Evolutionary conservation across 2,113 vertebrate species (phyloP), one percentile per base, ranked within the genome.

Genomic region (Halichoerus grypus): DNA sequence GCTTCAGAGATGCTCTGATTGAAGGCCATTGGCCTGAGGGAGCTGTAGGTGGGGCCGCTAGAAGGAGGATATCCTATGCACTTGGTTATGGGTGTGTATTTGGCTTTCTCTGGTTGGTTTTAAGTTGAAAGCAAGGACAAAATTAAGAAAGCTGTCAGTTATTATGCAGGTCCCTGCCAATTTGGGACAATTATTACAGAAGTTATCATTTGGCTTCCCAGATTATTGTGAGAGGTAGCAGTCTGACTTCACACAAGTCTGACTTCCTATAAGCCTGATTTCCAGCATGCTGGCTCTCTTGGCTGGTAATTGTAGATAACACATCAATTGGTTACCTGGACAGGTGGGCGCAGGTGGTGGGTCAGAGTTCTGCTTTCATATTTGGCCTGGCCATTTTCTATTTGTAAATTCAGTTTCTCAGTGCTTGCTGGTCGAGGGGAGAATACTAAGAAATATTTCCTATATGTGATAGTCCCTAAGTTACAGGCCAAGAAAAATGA

Each of bases 41-140:
- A 33, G 39, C 16, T 63, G 10, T 31, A 33, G 82, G 39, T 12
- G 6, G 9, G 9, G 3, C 42, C 33, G 26, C 15, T 61, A 31
- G 24, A 46, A 19, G 19, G 4, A 1, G 46, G 33, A 2, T 8
- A 16, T 11, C 31, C 46, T 86, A 6, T 2, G 3, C 18, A 8
- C 14, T 15, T 36, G 63, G 31, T 36, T 31, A 46, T 26, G 46
- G 19, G 2, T 36, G 13, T 2, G 0, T 51, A 26, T n/a, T 26
- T 46, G 46, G 46, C 63, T 69, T 46, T 33, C 57, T 36, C 14
- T n/a, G 31, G 21, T 15, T 86, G 33, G 21, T 36, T 49, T 86
- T 53, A 51, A 18, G 21, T 53, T 36, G 63, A 63, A 86, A 36
- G 3, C 11, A 36, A n/a, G 33, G 14, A 46, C 31, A 36, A 67